Percentiles rank a stretch among this genome's conserved stretches.
phyloP scores from a whole-genome alignment of 2,888 invertebrate genomes.

The Andrena praecox region DNA sequence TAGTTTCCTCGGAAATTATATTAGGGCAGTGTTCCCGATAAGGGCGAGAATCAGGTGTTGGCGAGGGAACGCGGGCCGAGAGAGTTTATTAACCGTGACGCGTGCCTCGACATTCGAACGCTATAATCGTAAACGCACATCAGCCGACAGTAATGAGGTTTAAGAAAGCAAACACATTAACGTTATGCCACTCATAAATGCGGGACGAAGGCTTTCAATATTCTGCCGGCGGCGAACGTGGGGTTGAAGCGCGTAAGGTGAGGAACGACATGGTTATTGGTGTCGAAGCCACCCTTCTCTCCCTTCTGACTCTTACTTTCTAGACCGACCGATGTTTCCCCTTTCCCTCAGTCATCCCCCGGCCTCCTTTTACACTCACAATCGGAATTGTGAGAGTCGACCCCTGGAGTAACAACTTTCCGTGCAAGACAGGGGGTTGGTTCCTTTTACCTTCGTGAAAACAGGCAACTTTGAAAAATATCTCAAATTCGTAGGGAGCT shows the following conservation, averaged over 20 bases:
- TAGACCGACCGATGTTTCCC: neutral
- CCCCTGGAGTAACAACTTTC: neutral
- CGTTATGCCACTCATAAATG: constrained; percentile 69
- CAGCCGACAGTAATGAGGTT: constrained; percentile 56
- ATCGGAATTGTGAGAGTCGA: constrained; percentile 5
- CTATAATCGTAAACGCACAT: constrained; percentile 74
- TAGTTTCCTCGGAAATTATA: constrained; percentile 10
- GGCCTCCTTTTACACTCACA: constrained; percentile 5
- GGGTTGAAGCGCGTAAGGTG: neutral
- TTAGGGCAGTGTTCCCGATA: constrained; percentile 11
- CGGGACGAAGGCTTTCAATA: constrained; percentile 50
- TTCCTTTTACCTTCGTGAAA: neutral
- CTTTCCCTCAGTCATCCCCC: constrained; percentile 13
- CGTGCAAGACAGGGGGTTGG: no score
- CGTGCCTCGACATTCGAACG: constrained; percentile 32
- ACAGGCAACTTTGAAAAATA: neutral
- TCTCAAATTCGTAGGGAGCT: neutral
- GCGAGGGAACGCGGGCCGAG: constrained; percentile 27
- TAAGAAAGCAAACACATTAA: constrained; percentile 74
- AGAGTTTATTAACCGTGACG: constrained; percentile 62
- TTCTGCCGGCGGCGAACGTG: neutral
- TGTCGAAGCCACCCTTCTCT: constrained; percentile 18
- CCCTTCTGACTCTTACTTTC: constrained; percentile 29
- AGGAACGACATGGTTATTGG: constrained; percentile 35
- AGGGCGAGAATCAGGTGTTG: constrained; percentile 2